Evolutionary conservation across 2,113 vertebrate genomes (phyloP), one percentile per base, ranked within the genome.

Genomic region (Clinocottus analis): DNA sequence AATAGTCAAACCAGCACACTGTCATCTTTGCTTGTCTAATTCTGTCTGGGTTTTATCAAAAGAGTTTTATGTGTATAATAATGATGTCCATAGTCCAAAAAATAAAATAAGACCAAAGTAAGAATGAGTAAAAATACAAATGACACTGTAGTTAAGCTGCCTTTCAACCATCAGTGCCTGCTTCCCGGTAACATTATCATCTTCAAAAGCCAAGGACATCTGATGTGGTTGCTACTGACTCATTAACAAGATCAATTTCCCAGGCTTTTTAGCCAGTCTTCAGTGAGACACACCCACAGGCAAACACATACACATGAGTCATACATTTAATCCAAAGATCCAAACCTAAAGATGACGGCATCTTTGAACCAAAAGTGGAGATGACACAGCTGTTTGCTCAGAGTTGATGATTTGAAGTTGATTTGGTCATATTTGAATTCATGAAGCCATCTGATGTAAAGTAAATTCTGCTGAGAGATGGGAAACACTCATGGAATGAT

Each of bases 161-260:
- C 67, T 81, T 68, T 76, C 63, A 85, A 64, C 55, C 75, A 68
- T 21, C 33, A 83, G 59, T 53, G 79, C 81, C 85, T 85, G 81
- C 83, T 87, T 80, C 82, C 41, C 5, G 0, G 61, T 91, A 82
- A 92, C 84, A 87, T 89, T 86, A 84, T 84, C 55, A 75, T 83
- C 66, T 76, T 71, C 61, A 81, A 74, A 79, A 83, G 43, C 70
- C 75, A 77, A 72, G 61, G 75, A 88, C 56, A 56, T 72, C 74
- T 35, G 29, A 67, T 81, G 87, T 65, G 62, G 51, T 55, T 58
- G 39, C n/a, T 23, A 51, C 75, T 73, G 80, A 90, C 25, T 87
- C 90, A 89, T 86, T 87, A 80, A 70, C 21, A 31, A 65, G 56
- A 87, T 90, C 67, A 55, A 80, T 90, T 86, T 86, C 77, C 31